Evolutionary conservation across 2,797 vertebrate species (phyloP).

Genomic region (Rhynchonycteris naso): DNA sequence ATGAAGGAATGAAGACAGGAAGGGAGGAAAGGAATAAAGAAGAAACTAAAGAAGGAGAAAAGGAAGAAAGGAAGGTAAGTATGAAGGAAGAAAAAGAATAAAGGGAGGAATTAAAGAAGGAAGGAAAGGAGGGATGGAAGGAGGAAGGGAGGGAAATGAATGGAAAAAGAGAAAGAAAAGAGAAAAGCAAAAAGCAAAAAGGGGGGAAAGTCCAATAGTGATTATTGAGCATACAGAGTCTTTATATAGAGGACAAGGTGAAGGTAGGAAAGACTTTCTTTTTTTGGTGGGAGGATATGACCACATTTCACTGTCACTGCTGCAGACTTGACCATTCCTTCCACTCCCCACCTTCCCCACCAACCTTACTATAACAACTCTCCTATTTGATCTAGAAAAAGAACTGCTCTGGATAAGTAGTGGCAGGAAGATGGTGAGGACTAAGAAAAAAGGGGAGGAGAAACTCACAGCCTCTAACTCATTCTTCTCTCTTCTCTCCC

Average conservation of each 20-base stretch:
- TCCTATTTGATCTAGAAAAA: not conserved
- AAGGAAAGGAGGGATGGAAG: not conserved
- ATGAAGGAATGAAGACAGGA: not conserved
- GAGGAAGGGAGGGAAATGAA: not conserved
- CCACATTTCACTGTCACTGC: not conserved
- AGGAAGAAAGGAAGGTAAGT: not conserved
- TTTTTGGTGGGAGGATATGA: not conserved
- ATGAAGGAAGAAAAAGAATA: not conserved
- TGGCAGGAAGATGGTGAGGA: not conserved
- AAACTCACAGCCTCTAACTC: not conserved
- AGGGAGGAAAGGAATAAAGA: not conserved
- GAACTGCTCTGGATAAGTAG: not conserved
- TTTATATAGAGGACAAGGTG: not conserved
- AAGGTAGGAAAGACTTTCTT: not conserved
- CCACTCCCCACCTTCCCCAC: not conserved
- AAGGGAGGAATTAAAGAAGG: not conserved
- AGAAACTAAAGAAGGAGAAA: not conserved
- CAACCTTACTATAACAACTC: fast-evolving
- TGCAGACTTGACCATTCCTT: not conserved
- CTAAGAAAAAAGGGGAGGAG: not conserved
- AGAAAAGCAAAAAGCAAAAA: not conserved
- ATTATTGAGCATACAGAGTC: not conserved
- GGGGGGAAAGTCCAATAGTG: not conserved
- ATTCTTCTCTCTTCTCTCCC: not conserved
- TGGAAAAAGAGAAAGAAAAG: fast-evolving